Conservation (phyloP, 2,797 vertebrate species). For the Pteronotus mesoamericanus region DNA sequence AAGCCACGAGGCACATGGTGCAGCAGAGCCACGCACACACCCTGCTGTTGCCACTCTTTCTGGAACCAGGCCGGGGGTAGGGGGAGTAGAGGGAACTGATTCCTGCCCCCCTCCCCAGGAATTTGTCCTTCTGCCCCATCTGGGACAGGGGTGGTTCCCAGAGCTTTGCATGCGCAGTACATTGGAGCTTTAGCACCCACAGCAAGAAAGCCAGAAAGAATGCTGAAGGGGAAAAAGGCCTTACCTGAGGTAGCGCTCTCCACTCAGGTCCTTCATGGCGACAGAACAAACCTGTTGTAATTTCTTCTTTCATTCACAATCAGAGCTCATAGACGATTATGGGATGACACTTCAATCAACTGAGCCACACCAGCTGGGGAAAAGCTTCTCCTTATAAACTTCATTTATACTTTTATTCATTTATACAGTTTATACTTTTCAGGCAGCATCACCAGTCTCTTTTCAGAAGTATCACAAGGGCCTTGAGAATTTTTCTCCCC, state of each 20-base stretch:
- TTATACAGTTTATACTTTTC: no score
- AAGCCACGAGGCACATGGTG: neutral
- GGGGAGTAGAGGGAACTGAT: neutral
- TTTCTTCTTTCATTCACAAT: neutral
- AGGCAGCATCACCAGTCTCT: neutral
- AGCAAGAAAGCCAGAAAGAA: neutral
- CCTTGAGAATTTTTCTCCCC: neutral
- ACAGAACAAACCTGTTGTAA: neutral
- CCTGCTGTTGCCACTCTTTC: neutral
- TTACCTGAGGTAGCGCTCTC: neutral
- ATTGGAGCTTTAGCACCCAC: neutral
- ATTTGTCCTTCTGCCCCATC: neutral
- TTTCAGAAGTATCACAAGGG: neutral
- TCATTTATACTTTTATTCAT: no score
- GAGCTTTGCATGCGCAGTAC: neutral
- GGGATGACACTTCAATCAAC: neutral
- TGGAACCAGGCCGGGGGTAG: neutral
- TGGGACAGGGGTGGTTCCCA: neutral
- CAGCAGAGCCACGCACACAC: neutral
- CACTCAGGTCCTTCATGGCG: neutral
- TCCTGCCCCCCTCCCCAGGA: neutral
- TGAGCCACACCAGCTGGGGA: neutral
- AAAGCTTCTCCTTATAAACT: constrained; percentile 29
- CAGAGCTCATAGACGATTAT: neutral
- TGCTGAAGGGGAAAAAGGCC: neutral